phyloP scores from a whole-genome alignment of 2,797 vertebrate genomes.

The Anguilla marmorata region DNA sequence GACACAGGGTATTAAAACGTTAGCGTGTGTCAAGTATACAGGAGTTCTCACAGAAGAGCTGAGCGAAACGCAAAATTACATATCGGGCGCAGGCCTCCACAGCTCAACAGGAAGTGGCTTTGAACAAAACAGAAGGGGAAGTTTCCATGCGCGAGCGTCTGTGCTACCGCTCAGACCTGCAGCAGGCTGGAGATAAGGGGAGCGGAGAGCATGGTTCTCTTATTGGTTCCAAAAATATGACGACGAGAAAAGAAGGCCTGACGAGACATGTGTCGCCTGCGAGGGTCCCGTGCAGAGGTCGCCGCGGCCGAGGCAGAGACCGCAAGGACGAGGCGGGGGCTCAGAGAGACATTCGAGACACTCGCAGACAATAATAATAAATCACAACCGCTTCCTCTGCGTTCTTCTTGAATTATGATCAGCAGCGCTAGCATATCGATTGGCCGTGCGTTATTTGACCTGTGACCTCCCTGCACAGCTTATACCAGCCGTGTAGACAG shows the following conservation, averaged over 20 bases:
- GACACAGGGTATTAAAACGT: not conserved
- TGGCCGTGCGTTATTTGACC: not conserved
- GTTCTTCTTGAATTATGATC: not conserved
- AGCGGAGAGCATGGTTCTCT: not conserved
- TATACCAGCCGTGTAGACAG: not conserved
- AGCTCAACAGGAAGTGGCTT: conserved; percentile 20
- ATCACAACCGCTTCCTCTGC: not conserved
- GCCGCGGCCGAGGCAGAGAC: not conserved
- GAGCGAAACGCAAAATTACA: not conserved
- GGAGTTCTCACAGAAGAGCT: not conserved
- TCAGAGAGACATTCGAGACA: not conserved
- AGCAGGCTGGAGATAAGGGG: not conserved
- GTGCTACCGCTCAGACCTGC: not conserved
- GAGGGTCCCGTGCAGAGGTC: not conserved
- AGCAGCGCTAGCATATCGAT: not conserved
- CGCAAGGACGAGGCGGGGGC: not conserved
- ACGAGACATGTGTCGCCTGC: not conserved
- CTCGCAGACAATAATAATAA: not conserved
- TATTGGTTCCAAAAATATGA: not conserved
- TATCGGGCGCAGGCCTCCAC: not conserved
- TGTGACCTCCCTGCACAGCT: not conserved
- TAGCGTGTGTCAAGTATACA: not conserved
- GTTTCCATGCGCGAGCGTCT: not conserved
- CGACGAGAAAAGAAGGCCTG: not conserved
- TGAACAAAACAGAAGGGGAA: conserved; percentile 10